Base-by-base conservation (phyloP, 2,113 vertebrate species). In the Ptychochromis oligacanthus region DNA sequence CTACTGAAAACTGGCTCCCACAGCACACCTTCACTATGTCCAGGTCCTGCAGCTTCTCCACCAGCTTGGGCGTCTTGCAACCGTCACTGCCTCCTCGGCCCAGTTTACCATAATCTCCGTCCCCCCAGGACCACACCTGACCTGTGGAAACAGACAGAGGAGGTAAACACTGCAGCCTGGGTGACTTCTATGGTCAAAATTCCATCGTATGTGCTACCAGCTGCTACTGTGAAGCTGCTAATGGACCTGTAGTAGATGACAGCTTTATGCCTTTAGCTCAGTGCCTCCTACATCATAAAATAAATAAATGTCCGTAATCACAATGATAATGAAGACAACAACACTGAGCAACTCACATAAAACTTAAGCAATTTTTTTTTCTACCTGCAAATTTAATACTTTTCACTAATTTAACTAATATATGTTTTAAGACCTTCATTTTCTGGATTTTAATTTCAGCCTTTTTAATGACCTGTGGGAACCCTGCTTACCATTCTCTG, bases 51-150 rank as follows among this genome's bases (percentile, higher is more conserved):
- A 99, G 97, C 79, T 98, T 99, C 92, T 99, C 98, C 80, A 99
- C 98, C 67, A 99, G 6, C 62, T 99, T 99, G 2, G 98, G 98
- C 0, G 97, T 99, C 93, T 99, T 99, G 87, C 98, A 99, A 61
- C 98, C 98, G 22, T 99, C 98, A 20, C 98, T 99, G 83, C 98
- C 98, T 31, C 98, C 98, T 87, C 98, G 95, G 83, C 98, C 98
- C 86, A 99, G 88, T 87, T 99, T 99, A 43, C 98, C 98, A 54
- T 99, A 99, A 90, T 99, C 98, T 3, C 98, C 98, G 46, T 99
- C 98, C 11, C 98, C 98, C 98, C 98, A 99, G 14, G 98, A 99
- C 98, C 98, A 99, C 4, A 99, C 98, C 81, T 99, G 98, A 79
- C 98, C 98, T 99, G 80, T 9, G 24, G 72, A 62, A 4, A 28